Evolutionary conservation across 2,888 invertebrate genomes (phyloP).

Genomic region (Cyaniris semiargus): DNA sequence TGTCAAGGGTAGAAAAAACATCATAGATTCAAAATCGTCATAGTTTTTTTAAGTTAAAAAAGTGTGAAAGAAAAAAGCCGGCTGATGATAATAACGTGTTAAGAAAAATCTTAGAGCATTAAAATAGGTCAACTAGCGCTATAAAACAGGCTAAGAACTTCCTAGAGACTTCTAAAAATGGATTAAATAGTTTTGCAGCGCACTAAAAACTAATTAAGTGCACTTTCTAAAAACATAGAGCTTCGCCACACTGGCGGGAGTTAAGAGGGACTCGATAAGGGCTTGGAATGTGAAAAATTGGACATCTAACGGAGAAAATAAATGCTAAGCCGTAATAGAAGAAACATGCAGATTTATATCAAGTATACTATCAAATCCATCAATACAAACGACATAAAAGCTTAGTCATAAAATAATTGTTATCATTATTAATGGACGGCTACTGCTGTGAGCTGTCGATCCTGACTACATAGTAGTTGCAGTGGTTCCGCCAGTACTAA

Average conservation of each 20-base stretch:
- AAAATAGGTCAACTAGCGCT: slow-evolving; percentile 4
- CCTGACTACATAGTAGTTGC: no score
- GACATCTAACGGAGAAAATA: not conserved
- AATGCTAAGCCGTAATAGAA: no score
- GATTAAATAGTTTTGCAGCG: slow-evolving; percentile 18
- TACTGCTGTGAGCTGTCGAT: no score
- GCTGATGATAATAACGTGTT: not conserved
- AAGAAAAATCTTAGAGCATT: not conserved
- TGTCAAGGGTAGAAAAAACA: no score
- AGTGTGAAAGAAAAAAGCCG: not conserved
- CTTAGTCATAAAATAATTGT: no score
- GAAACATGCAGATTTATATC: no score
- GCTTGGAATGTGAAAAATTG: not conserved
- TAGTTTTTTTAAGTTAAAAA: no score
- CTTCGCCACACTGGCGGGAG: not conserved
- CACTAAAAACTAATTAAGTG: slow-evolving; percentile 17
- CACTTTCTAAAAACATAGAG: not conserved
- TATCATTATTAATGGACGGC: no score
- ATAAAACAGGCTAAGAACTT: slow-evolving; percentile 16
- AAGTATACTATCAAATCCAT: no score
- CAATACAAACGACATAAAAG: no score
- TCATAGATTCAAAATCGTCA: not conserved
- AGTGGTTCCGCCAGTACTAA: no score
- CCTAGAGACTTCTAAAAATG: slow-evolving; percentile 16
- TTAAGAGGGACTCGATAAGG: not conserved